Conservation (phyloP, 2,113 vertebrate genomes). For the Apodemus sylvaticus region DNA sequence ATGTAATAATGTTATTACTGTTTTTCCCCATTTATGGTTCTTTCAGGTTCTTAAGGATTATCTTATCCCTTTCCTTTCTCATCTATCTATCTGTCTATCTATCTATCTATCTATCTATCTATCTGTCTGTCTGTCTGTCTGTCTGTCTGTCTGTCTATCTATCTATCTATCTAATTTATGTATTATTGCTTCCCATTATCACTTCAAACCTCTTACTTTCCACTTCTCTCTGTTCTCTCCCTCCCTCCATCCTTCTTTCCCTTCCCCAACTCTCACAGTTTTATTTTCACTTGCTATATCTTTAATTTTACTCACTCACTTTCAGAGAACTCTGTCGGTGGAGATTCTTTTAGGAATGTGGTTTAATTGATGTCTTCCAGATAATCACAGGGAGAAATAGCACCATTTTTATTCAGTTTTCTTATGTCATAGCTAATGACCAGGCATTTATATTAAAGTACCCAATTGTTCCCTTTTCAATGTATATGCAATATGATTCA, state of each 20-base stretch:
- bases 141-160: not conserved
- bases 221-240: no score
- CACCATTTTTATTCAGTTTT: not conserved
- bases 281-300: not conserved
- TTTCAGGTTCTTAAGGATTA: not conserved
- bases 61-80: not conserved
- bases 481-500: not conserved
- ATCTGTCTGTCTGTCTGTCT: not conserved
- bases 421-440: not conserved
- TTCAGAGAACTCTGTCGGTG: not conserved
- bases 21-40: not conserved
- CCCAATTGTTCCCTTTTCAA: not conserved
- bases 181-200: no score
- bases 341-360: not conserved
- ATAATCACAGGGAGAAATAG: not conserved
- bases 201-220: no score
- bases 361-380: not conserved
- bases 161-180: no score
- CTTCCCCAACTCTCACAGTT: not conserved
- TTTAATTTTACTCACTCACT: not conserved
- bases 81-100: not conserved
- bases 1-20: not conserved
- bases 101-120: not conserved
- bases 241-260: no score
- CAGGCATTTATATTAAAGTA: not conserved